phyloP scores from a whole-genome alignment of 2,888 invertebrate genomes.

The Spilosoma lubricipeda region DNA sequence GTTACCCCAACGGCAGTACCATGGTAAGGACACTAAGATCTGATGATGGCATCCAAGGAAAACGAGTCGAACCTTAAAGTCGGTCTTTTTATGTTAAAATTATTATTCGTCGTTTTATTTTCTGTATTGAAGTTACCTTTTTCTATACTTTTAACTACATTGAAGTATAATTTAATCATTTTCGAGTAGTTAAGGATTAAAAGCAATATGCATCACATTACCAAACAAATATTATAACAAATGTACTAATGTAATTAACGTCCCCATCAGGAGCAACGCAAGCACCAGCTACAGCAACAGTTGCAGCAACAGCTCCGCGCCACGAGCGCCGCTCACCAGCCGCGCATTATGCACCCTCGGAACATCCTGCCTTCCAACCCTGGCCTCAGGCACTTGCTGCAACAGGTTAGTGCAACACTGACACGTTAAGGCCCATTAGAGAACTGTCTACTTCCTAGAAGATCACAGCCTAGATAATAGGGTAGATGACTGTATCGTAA shows the following conservation, averaged over 20 bases:
- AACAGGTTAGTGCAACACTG: slow-evolving; percentile 85
- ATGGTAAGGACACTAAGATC: too few relatives aligned
- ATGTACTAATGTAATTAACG: background rate
- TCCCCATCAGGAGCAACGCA: slow-evolving; percentile 76
- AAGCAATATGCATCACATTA: background rate
- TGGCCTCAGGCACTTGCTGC: slow-evolving; percentile 92
- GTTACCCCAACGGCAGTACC: too few relatives aligned
- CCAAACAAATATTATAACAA: background rate
- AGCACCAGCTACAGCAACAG: slow-evolving; percentile 81
- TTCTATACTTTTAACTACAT: too few relatives aligned
- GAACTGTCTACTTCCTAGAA: background rate
- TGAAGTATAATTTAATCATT: too few relatives aligned
- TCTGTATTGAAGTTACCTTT: too few relatives aligned
- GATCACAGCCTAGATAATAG: background rate
- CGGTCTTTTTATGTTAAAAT: too few relatives aligned
- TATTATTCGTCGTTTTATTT: too few relatives aligned
- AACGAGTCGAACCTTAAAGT: too few relatives aligned
- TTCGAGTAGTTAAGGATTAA: background rate
- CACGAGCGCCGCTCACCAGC: slow-evolving; percentile 63
- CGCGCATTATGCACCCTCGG: slow-evolving; percentile 90
- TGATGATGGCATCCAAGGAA: too few relatives aligned
- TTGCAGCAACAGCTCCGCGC: slow-evolving; percentile 78
- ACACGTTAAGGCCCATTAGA: background rate
- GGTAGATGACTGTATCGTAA: too few relatives aligned
- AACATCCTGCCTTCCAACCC: slow-evolving; percentile 89